Evolutionary conservation across 2,113 vertebrate species (phyloP), one percentile per base, ranked within the genome.

Genomic region (Madoqua kirkii): DNA sequence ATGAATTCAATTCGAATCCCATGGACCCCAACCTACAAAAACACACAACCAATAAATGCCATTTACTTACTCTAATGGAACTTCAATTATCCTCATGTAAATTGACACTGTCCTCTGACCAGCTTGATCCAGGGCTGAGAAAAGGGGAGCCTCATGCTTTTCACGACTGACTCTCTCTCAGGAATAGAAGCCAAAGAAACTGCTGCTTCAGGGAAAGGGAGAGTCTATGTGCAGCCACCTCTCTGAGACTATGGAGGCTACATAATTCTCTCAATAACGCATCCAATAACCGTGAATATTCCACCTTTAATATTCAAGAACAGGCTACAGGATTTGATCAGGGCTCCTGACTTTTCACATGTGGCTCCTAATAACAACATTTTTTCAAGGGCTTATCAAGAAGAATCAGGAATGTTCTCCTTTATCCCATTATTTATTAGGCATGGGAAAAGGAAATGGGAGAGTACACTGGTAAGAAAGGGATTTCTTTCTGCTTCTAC

Each of bases 1-100:
- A 99, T 98, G 98, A 99, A 99, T 97, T 99, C 99, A 98, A 99
- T 99, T 97, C 99, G 99, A 98, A 99, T 99, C 87, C 99, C 99
- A 98, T 99, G 99, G 97, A 99, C 99, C 98, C 99, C 99, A 98
- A 99, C 99, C 99, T 99, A 98, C 90, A 98, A 97, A 96, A 98
- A 98, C 96, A 98, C 89, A 98, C 6, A 98, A 97, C 91, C 96
- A 98, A 59, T 98, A 97, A 98, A 97, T 98, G 89, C 33, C 59
- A 97, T 97, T 98, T 98, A 97, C 94, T 98, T 87, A 85, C 60
- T 94, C 93, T 50, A 59, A 7, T 23, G 87, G 8, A 3, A 36
- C 78, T 91, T 71, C 78, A 93, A 13, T 64, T 94, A 93, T 83
- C 94, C 92, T 89, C 67, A 92, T 5, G 52, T 31, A 76, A 90